Evolutionary conservation across 2,113 vertebrate species (phyloP).

Genomic region (Cololabis saira): DNA sequence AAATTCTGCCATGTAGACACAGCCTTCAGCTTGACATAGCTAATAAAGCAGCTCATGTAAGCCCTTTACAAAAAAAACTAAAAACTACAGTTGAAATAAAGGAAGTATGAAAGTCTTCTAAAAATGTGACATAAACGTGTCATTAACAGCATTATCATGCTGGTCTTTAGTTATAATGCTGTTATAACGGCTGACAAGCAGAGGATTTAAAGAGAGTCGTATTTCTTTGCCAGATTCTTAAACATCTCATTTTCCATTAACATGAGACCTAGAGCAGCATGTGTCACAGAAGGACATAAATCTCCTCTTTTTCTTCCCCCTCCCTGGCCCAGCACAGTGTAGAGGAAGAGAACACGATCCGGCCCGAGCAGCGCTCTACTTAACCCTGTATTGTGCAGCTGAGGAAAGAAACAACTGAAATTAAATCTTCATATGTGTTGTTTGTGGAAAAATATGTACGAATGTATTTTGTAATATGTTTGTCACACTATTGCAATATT

Average conservation of each 20-base stretch:
- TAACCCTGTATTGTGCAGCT: conserved; percentile 47
- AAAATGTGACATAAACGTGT: conserved; percentile 71
- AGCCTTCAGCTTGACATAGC: conserved; percentile 29
- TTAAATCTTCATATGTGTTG: conserved; percentile 1
- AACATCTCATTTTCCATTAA: conserved; percentile 82
- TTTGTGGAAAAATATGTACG: no score
- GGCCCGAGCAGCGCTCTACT: conserved; percentile 57
- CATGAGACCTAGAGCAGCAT: conserved; percentile 77
- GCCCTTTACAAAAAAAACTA: conserved; percentile 30
- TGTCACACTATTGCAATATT: no score
- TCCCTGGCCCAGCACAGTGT: conserved; percentile 54
- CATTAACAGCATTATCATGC: conserved; percentile 71
- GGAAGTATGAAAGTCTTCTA: conserved; percentile 47
- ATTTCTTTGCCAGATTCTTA: conserved; percentile 78
- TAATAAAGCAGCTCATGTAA: conserved; percentile 28
- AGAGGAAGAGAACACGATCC: conserved; percentile 78
- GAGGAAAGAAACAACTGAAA: conserved; percentile 21
- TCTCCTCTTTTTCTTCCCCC: conserved; percentile 71
- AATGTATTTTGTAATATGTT: no score
- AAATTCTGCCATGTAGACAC: conserved; percentile 15
- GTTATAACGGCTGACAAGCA: conserved; percentile 69
- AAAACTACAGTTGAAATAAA: conserved; percentile 27
- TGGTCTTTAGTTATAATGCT: conserved; percentile 70
- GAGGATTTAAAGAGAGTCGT: conserved; percentile 74
- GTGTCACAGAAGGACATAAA: conserved; percentile 79